Conservation (phyloP, 2,888 invertebrate species). For the Ypsolopha scabrella region DNA sequence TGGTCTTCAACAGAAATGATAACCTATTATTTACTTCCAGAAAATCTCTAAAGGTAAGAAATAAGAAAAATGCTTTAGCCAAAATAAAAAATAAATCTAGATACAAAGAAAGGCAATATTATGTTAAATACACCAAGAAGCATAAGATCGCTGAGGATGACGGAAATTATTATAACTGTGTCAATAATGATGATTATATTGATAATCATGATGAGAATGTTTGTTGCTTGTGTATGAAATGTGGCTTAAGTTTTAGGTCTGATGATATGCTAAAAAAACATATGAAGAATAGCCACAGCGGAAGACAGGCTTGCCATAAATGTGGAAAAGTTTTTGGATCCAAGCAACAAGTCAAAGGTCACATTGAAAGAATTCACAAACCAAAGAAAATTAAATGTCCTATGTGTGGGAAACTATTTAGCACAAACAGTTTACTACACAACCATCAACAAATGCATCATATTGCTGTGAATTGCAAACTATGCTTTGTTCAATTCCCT, state of each 20-base stretch:
- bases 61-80: conserved; percentile 25
- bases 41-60: conserved; percentile 16
- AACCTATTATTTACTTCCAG: conserved; percentile 34
- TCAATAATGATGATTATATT: neutral
- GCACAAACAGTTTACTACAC: conserved; percentile 34
- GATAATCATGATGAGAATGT: conserved; percentile 1
- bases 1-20: conserved; percentile 28
- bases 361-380: conserved; percentile 6
- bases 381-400: conserved; percentile 3
- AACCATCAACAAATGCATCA: conserved; percentile 36
- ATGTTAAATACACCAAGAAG: conserved; percentile 21
- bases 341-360: conserved; percentile 3
- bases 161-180: too few relatives aligned
- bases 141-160: conserved; percentile 4
- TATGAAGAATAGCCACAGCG: conserved; percentile 27
- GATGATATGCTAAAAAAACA: conserved; percentile 26
- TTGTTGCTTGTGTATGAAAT: conserved; percentile 31
- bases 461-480: conserved; percentile 32
- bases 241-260: conserved; percentile 29
- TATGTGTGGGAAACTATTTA: conserved; percentile 15
- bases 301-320: conserved; percentile 25
- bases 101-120: conserved; percentile 23
- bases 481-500: conserved; percentile 38
- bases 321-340: conserved; percentile 38
- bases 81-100: conserved; percentile 28